phyloP scores from a whole-genome alignment of 2,113 vertebrate genomes.

The Tragelaphus strepsiceros region DNA sequence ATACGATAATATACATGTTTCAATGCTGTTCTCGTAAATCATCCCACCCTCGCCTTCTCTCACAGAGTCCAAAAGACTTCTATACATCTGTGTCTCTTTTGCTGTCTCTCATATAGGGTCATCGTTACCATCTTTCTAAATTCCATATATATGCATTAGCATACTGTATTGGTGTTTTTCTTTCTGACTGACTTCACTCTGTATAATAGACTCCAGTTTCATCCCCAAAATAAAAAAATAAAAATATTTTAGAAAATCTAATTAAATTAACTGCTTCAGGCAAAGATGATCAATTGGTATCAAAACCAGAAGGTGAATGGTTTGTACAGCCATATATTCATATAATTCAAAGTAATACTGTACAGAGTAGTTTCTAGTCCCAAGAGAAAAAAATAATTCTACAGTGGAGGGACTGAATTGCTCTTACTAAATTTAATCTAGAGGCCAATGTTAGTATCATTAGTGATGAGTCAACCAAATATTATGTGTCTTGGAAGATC shows the following conservation, averaged over 20 bases:
- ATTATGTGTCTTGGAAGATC: background rate
- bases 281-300: background rate
- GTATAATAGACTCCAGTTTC: background rate
- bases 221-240: background rate
- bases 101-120: too few species aligned
- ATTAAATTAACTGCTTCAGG: background rate
- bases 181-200: background rate
- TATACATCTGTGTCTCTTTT: too few species aligned
- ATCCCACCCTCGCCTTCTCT: too few species aligned
- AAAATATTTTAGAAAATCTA: background rate
- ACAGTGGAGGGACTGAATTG: background rate
- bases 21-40: too few species aligned
- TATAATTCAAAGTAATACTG: background rate
- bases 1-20: too few species aligned
- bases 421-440: background rate
- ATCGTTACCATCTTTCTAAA: background rate
- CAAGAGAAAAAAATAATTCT: background rate
- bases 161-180: background rate
- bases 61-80: too few species aligned
- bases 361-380: background rate
- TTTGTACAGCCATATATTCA: background rate
- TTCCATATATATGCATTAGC: background rate
- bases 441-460: background rate
- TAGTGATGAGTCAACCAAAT: background rate
- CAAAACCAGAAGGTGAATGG: background rate